These are phyloP conservation scores for Astur gentilis DNA, from an alignment of 2,113 vertebrate species.

Conservation along the genomic window DNA sequence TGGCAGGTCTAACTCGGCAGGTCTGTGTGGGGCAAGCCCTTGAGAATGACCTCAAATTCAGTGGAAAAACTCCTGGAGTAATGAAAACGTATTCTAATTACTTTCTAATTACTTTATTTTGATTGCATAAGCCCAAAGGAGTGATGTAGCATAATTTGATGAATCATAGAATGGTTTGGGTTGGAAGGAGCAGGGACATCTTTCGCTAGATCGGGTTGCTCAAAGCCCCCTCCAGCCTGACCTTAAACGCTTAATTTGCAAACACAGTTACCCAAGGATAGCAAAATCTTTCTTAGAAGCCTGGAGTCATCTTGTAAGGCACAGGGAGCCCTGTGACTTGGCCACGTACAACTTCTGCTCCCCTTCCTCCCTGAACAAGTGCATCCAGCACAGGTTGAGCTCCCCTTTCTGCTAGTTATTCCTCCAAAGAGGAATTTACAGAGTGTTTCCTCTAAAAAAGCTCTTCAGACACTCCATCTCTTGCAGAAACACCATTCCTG, in stretches of 20 bases:
- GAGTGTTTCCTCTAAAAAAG: not conserved
- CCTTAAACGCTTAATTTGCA: not conserved
- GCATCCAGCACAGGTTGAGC: accelerated
- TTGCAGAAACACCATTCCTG: not conserved
- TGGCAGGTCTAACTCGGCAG: not conserved
- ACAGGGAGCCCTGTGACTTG: not conserved
- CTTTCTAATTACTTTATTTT: not conserved
- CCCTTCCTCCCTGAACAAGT: not conserved
- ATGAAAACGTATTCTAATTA: not conserved
- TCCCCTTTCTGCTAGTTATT: not conserved
- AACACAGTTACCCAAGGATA: not conserved
- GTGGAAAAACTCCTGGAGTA: not conserved
- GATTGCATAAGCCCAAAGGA: not conserved
- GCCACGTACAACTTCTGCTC: not conserved
- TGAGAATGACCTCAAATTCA: not conserved
- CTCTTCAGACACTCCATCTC: not conserved
- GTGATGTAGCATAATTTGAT: not conserved
- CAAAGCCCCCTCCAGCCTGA: not conserved
- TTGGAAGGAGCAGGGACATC: not conserved
- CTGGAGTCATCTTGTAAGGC: not conserved
- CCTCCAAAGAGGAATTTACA: not conserved
- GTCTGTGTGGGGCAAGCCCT: not conserved
- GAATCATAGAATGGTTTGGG: not conserved
- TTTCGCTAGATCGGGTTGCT: not conserved
- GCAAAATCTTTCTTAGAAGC: not conserved